Conservation (phyloP, 2,113 vertebrate species). For the Garra rufa region DNA sequence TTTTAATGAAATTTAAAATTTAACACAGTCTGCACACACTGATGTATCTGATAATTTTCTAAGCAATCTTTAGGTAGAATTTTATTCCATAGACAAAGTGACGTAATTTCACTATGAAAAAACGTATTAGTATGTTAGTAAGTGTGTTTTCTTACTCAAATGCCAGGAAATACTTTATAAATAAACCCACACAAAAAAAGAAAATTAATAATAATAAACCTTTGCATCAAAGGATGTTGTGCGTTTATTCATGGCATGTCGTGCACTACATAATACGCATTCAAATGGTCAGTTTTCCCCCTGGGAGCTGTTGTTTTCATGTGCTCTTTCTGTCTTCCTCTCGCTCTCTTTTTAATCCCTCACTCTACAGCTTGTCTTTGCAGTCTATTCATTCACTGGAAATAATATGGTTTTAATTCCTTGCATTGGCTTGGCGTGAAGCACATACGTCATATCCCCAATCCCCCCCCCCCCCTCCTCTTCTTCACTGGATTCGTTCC, state of each 20-base stretch:
- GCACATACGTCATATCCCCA: constrained; percentile 11
- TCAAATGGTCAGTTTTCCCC: background rate
- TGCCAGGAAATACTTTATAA: background rate
- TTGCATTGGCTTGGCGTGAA: background rate
- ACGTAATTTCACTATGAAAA: background rate
- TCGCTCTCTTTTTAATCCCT: constrained; percentile 25
- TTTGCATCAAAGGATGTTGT: background rate
- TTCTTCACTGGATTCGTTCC: background rate
- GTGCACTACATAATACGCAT: background rate
- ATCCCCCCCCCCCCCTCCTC: background rate
- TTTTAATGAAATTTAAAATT: too few species aligned
- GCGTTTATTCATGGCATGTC: background rate
- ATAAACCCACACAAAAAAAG: background rate
- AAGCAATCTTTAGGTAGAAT: background rate
- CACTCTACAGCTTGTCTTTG: background rate
- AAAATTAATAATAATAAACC: background rate
- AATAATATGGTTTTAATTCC: constrained; percentile 45
- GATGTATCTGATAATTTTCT: too few species aligned
- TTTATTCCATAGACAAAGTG: background rate
- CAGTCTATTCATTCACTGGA: constrained; percentile 44
- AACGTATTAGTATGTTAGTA: background rate
- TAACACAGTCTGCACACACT: too few species aligned
- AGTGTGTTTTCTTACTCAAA: background rate
- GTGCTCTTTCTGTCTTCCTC: background rate
- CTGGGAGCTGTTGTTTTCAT: background rate